phyloP scores from a whole-genome alignment of 2,797 vertebrate species.

The Peromyscus aztecus region DNA sequence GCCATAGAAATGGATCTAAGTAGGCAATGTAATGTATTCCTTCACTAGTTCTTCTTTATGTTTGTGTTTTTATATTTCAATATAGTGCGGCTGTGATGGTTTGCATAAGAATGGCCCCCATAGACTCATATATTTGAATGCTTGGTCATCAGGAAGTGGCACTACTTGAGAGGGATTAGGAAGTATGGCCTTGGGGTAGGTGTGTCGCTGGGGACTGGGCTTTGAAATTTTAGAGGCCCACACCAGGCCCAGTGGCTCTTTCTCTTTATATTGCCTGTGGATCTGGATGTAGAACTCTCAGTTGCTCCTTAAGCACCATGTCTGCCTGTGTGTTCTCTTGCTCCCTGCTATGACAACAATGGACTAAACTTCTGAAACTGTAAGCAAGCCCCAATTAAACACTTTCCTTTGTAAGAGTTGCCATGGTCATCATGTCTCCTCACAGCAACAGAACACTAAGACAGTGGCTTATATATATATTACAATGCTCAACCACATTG shows the following conservation, averaged over 20 bases:
- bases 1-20: neutral
- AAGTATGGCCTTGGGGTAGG: neutral
- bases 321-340: neutral
- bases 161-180: neutral
- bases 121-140: neutral
- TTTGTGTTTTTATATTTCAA: slow-evolving; percentile 27
- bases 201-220: neutral
- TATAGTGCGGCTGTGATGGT: neutral
- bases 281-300: neutral
- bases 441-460: no score
- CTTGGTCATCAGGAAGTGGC: neutral
- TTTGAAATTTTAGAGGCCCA: neutral
- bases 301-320: neutral
- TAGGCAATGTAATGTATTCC: neutral
- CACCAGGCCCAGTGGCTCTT: no score
- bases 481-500: neutral
- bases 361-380: neutral
- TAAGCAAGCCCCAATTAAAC: neutral
- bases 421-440: neutral
- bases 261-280: neutral
- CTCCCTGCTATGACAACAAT: no score
- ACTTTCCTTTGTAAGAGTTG: neutral
- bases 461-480: neutral
- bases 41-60: neutral
- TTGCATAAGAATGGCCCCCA: neutral